Evolutionary conservation across 2,113 vertebrate species (phyloP).

Genomic region (Argyrosomus japonicus): DNA sequence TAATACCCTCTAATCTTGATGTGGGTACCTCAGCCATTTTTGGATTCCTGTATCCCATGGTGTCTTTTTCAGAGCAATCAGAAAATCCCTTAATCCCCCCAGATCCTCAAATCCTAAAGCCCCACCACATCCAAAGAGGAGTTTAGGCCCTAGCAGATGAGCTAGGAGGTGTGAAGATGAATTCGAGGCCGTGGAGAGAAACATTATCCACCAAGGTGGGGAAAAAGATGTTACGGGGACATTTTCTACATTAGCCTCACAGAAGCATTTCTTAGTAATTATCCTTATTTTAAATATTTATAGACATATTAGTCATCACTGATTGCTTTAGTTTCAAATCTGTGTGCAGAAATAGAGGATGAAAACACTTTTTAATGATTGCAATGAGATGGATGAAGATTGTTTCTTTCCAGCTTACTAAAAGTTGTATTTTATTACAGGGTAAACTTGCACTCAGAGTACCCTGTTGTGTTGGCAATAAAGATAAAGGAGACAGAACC

Average conservation of each 20-base stretch:
- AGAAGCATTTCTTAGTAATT: not conserved
- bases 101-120: constrained; percentile 74
- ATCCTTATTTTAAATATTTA: constrained; percentile 14
- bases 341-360: not conserved
- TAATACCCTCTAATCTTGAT: constrained; percentile 78
- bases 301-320: not conserved
- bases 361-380: constrained; percentile 1
- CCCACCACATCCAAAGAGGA: constrained; percentile 55
- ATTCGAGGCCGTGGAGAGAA: constrained; percentile 26
- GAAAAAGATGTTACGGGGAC: not conserved
- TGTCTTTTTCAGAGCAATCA: constrained; percentile 73
- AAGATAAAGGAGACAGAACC: constrained; percentile 14
- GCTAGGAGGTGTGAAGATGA: constrained; percentile 51
- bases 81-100: constrained; percentile 80
- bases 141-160: constrained; percentile 62
- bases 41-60: constrained; percentile 71
- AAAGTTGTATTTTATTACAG: not conserved
- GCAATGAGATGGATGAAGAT: not conserved
- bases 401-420: constrained; percentile 12
- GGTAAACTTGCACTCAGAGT: not conserved
- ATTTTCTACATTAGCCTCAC: not conserved
- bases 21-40: constrained; percentile 75
- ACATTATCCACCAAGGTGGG: constrained; percentile 8
- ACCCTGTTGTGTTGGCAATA: not conserved
- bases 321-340: constrained; percentile 28